Evolutionary conservation across 2,113 vertebrate genomes (phyloP), one percentile per base, ranked within the genome.

Genomic region (Eulemur macaco): DNA sequence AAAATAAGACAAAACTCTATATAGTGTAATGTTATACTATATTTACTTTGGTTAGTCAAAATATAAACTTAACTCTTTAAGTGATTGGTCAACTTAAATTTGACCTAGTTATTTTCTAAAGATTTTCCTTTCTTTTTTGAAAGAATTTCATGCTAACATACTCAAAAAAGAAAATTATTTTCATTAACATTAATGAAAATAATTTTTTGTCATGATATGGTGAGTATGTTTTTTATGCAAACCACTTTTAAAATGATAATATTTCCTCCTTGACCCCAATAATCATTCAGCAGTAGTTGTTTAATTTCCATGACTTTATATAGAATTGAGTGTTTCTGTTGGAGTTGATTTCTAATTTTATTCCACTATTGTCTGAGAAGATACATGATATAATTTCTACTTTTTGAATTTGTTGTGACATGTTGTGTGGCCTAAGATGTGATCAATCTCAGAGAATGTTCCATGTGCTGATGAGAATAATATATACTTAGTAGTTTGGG

Each of bases 1-100:
- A 5, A 97, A 91, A 76, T 69, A 81, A 89, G 11, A 89, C 0
- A 84, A 96, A 95, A 60, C 3, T 69, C 11, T 74, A 45, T 27
- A 54, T 37, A 71, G 31, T 45, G 60, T 6, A 87, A 52, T 56
- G 45, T 83, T 63, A 50, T 3, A 71, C 4, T 73, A 15, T 96
- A 42, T 54, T 82, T 73, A 69, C 18, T 73, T 93, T 91, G 88
- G 29, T 88, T 94, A 90, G 42, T 89, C 56, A 92, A 97, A 91
- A 73, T 82, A 12, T 50, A 66, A 91, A 85, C 47, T 76, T 31
- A 52, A 37, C 83, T 87, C 15, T 88, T 92, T 37, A 85, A 97
- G 17, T 54, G 15, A 89, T n/a, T 74, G 23, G 21, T 31, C 17
- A 66, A 86, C 2, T 86, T 82, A 85, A 83, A 64, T 86, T 58